Percentiles rank a stretch among this genome's conserved stretches.
phyloP scores from a whole-genome alignment of 2,888 invertebrate species.

The Podotricha telesiphe region DNA sequence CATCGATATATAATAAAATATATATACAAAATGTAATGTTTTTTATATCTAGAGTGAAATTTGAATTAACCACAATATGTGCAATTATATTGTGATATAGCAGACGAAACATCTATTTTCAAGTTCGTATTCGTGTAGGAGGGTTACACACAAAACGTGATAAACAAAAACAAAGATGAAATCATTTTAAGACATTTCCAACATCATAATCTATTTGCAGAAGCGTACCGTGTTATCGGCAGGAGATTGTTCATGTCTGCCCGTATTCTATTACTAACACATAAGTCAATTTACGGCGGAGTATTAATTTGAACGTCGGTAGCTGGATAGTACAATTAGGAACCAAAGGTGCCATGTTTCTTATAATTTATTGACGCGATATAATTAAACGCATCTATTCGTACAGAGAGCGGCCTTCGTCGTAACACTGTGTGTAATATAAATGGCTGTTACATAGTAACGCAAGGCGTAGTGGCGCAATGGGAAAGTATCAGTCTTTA shows the following conservation, averaged over 20 bases:
- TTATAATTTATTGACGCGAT: constrained; percentile 22
- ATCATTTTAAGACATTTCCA: not conserved
- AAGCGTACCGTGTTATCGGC: not conserved
- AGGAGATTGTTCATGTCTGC: not conserved
- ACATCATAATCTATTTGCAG: not conserved
- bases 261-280: constrained; percentile 4
- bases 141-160: too few species aligned
- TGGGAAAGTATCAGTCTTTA: not conserved
- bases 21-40: too few species aligned
- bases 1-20: too few species aligned
- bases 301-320: constrained; percentile 10
- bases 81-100: too few species aligned
- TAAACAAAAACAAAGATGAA: too few species aligned
- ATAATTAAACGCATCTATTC: constrained; percentile 28
- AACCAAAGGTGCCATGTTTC: constrained; percentile 14
- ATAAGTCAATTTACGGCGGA: constrained; percentile 11
- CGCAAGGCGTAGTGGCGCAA: not conserved
- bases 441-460: constrained; percentile 7
- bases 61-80: too few species aligned
- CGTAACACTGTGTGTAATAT: constrained; percentile 13
- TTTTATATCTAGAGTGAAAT: too few species aligned
- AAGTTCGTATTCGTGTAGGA: too few species aligned
- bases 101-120: too few species aligned
- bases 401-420: constrained; percentile 1
- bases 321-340: constrained; percentile 12